Evolutionary conservation across 53 echinoderm and acorn worm species (phyloP), one percentile per base, ranked within the genome.

Genomic region (Mesocentrotus franciscanus): DNA sequence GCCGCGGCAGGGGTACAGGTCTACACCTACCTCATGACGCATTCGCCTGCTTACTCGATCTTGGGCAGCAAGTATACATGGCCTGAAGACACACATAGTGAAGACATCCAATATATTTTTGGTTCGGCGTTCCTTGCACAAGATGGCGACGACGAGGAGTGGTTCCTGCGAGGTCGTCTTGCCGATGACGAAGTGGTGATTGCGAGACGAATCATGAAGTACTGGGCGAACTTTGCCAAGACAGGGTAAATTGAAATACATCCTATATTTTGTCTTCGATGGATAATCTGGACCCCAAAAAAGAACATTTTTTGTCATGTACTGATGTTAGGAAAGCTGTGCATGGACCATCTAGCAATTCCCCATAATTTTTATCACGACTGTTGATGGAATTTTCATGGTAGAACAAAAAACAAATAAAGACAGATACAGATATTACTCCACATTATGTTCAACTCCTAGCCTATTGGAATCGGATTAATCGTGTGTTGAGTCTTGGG

Each of bases 181-280:
- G 81, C 93, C 13, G 93, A 93, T n/a, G 93, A 93, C 42, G 93
- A 93, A 61, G 93, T 93, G 78, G 79, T 30, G 57, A 58, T 93
- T 10, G 78, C 81, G 1, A 30, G 81, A 34, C 59, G 66, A 32
- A 81, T 93, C 59, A 93, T 93, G 79, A 83, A 93, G 61, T 93
- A 93, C 34, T 93, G 93, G 93, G 60, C 93, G 8, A 93, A 93
- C 93, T 93, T 93, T 60, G 93, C 93, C 34, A 93, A 93, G 93
- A 81, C 93, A 60, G 93, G 93, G 93, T 93, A 93, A 36, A 24
- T 3, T 64, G 14, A 17, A 49, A 9, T 34, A 36, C 2, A 15
- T 90, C 27, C 15, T 58, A 13, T 60, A 60, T 60, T 89, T 10
- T n/a, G n/a, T n/a, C n/a, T n/a, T 71, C n/a, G n/a, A 24, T 24